Percentiles rank a stretch among this genome's conserved stretches.
Conservation (phyloP, 1,140 invertebrate genomes). For the Caenorhabditis latens region DNA sequence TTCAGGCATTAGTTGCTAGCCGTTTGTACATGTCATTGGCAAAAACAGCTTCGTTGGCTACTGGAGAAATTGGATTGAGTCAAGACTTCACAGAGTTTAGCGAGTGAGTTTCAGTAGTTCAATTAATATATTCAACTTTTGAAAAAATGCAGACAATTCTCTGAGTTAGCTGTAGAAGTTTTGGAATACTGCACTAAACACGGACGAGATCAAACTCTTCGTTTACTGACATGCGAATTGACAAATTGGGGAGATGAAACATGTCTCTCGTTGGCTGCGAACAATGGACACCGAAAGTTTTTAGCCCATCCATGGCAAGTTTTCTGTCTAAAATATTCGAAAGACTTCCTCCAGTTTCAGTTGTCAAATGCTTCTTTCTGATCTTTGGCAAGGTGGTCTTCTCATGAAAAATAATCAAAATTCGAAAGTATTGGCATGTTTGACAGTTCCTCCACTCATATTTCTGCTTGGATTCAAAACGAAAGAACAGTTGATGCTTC, state of each 20-base stretch:
- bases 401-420: conserved; percentile 89
- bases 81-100: conserved; percentile 83
- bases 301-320: conserved; percentile 89
- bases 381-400: conserved; percentile 90
- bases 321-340: conserved; percentile 86
- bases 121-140: not conserved
- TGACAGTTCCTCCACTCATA: conserved; percentile 89
- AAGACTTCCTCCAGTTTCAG: conserved; percentile 86
- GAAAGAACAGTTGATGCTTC: conserved; percentile 61
- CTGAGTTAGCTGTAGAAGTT: conserved; percentile 84
- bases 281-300: conserved; percentile 90
- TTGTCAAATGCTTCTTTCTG: conserved; percentile 62
- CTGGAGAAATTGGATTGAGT: conserved; percentile 92
- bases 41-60: conserved; percentile 94
- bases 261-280: conserved; percentile 91
- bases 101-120: conserved; percentile 74
- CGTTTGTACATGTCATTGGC: conserved; percentile 96
- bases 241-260: conserved; percentile 97
- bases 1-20: conserved; percentile 88
- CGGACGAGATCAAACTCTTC: conserved; percentile 92
- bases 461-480: conserved; percentile 92
- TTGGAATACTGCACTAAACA: conserved; percentile 93
- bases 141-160: conserved; percentile 79
- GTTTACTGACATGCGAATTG: conserved; percentile 93
- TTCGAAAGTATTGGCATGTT: conserved; percentile 82